Base-by-base conservation (phyloP, 2,113 vertebrate genomes). In the Pomatostomus ruficeps region DNA sequence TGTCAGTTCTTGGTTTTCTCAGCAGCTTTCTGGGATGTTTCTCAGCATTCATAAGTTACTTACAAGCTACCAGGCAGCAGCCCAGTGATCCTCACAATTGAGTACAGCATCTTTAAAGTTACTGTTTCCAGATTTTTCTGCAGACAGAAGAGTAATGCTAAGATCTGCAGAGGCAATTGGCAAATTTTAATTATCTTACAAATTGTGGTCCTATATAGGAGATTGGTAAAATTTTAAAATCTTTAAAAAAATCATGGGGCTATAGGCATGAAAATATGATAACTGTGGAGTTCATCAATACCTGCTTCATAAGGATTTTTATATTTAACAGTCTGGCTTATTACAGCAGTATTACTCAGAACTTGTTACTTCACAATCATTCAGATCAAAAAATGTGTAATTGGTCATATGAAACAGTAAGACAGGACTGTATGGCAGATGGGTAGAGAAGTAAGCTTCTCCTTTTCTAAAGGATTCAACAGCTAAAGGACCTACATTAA, bases 11-110 rank as follows among this genome's bases (percentile, higher is more conserved):
- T 7, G 4, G 29, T 58, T 87, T 61, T n/a, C 74, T 58, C 59
- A 84, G 70, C 31, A 70, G 31, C 25, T 75, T 46, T 66, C 73
- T 33, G 42, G n/a, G 45, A 54, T 29, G 80, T 35, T 89, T 67
- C 36, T 70, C 40, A 73, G 67, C 33, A 49, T 31, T 49, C 13
- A 2, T 15, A 75, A 73, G 11, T 38, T 63, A 48, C 70, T 74
- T 31, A 25, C 7, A 89, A 75, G 21, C 19, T 68, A 35, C 40
- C 2, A 2, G 35, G 46, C 43, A 71, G 67, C 46, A 79, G 36
- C 43, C 40, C 48, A 67, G 35, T 0, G 2, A 67, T 24, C 13
- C 48, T 46, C 57, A 46, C n/a, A 48, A 19, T 0, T 2, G 16
- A 57, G 33, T 16, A 40, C 14, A 40, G 42, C 17, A 73, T 25